Evolutionary conservation across 2,888 invertebrate genomes (phyloP), one percentile per base, ranked within the genome.

Genomic region (Lepidochrysops patricia): DNA sequence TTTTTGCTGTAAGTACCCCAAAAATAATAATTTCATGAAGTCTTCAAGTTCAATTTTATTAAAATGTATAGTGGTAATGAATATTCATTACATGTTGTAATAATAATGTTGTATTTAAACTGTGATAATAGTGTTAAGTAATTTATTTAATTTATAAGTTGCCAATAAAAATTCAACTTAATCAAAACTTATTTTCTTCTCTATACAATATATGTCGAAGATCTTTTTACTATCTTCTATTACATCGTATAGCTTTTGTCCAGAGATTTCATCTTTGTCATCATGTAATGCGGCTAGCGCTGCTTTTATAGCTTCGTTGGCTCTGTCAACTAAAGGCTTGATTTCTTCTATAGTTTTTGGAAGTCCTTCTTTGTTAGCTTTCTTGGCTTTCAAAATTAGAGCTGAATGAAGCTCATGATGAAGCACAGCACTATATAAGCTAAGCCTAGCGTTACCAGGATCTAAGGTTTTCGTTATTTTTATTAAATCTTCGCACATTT

Each of bases 371-470:
- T 64, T 75, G 32, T 87, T 89, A 23, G 78, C 72, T 57, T 79
- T 84, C 67, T 88, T 90, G 1, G 84, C 79, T 64, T 90, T 87
- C 63, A 91, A 83, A 61, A 91, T 71, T 54, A 91, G 77, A 0
- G 91, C 91, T 29, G 90, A 87, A 66, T 92, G 90, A 48, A 95
- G 82, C 77, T 96, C 96, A 64, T 94, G 93, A 19, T 94, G 89
- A 57, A 96, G 90, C 1, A 96, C 95, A n/a, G 94, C 93, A 0
- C 92, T 91, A 71, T 96, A 96, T 23, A 97, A 87, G 63, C 93
- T 91, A 5, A 96, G 81, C 67, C 95, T 90, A 9, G 93, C 91
- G 64, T 93, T 93, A n/a, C 93, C 91, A 0, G 95, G 95, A 80
- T 95, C 95, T 57, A 95, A 80, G 59, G 84, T 91, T 58, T 84